Evolutionary conservation across 2,797 vertebrate species (phyloP), one percentile per base, ranked within the genome.

Genomic region (Holocentrus rufus): DNA sequence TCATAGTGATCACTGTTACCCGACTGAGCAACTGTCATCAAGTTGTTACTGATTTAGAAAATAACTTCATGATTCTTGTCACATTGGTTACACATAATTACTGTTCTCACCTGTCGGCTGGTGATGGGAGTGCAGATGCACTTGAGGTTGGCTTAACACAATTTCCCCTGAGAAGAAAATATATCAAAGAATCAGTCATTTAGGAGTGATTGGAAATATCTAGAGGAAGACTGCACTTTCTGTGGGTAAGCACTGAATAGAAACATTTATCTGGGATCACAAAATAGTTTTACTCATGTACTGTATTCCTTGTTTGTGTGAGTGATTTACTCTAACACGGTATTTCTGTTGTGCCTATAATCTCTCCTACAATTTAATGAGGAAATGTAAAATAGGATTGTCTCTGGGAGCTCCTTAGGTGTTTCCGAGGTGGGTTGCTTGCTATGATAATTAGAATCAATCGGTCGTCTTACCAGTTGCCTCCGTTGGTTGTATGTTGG

Each of bases 101-200:
- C 10, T 50, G 67, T 53, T 39, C 83, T 83, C 78, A 91, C 89
- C 80, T 36, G 22, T 36, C 11, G 17, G 5, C 0, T n/a, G 60
- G 14, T 22, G 10, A 3, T 53, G 4, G 0, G 62, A 63, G 0
- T 82, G 81, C 1, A 1, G 11, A 10, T 71, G 69, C 30, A 68
- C 31, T 34, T 39, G 61, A 47, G 42, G 60, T 56, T 83, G 59
- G 1, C 0, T 23, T 7, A 17, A 11, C 22, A 20, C 5, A 65
- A 71, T 3, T 20, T 76, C 52, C 10, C 4, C 88, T 90, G 70
- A 65, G 46, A 70, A 56, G 72, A 2, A 79, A 64, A 65, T 25
- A 8, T 11, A 73, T 5, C 27, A 42, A 55, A 44, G 1, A 1
- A 14, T 44, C 11, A 39, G 36, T 39, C 39, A 44, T 44, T 44